Evolutionary conservation across 2,113 vertebrate species (phyloP), one percentile per base, ranked within the genome.

Genomic region (Cercopithecus mona): DNA sequence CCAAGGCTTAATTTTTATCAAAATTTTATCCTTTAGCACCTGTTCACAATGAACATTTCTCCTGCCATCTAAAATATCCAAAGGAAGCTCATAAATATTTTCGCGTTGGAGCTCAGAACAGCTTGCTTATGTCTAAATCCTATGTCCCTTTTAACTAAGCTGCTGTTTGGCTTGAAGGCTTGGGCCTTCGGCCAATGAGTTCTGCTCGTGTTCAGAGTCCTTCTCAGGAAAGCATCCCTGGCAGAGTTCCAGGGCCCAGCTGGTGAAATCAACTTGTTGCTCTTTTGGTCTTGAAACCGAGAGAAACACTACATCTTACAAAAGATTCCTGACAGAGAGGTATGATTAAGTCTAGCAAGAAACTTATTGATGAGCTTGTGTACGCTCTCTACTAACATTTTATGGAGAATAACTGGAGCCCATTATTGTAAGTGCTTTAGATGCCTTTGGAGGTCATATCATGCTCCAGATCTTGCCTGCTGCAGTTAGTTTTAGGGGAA

Each of bases 241-340:
- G 94, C 86, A 88, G 27, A 87, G 93, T 88, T 96, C 96, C 93
- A 96, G 50, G 73, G 93, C 90, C 93, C 66, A 96, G 52, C 52
- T 92, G 50, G 38, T 90, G 22, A 91, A 96, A 70, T 86, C 96
- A 75, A 76, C 68, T 50, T 96, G n/a, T 95, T 97, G 83, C 78
- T 94, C 9, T 96, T 97, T 98, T 97, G 35, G 32, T 93, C 93
- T 73, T 96, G 96, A 89, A 78, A 92, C 79, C 80, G 52, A 97
- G 80, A 97, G 16, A 55, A 97, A 85, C 82, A 94, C 18, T 94
- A 78, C 70, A 23, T 94, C 87, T 97, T 95, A 48, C 38, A 70
- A 92, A 94, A 96, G 5, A 9, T 93, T 96, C 57, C 59, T 68
- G 50, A 23, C 52, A 84, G 16, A 57, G 14, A 64, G 82, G 20